phyloP scores from a whole-genome alignment of 1,140 invertebrate genomes.

The Caenorhabditis remanei region DNA sequence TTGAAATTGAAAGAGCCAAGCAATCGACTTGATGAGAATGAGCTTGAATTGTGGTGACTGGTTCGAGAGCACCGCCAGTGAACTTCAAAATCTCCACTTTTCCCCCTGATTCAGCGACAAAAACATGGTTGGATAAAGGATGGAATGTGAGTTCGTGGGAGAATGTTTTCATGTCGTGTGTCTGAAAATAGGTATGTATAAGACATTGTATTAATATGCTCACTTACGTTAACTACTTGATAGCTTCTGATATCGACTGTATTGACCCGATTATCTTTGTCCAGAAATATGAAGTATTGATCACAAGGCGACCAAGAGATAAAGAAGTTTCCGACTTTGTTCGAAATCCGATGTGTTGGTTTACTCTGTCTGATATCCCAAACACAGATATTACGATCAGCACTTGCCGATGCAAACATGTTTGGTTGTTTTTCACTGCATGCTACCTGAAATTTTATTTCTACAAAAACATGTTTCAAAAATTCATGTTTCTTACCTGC shows the following conservation, averaged over 20 bases:
- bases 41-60: conserved; percentile 13
- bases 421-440: conserved; percentile 45
- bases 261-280: conserved; percentile 52
- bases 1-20: conserved; percentile 20
- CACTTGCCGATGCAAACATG: conserved; percentile 55
- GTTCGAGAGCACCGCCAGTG: conserved; percentile 35
- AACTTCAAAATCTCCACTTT: conserved; percentile 60
- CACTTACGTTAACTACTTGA: conserved; percentile 38
- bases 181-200: conserved; percentile 8
- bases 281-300: conserved; percentile 42
- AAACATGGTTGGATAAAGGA: conserved; percentile 40
- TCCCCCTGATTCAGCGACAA: conserved; percentile 50
- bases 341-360: conserved; percentile 15
- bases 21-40: conserved; percentile 38
- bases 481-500: background rate
- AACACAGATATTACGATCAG: conserved; percentile 45
- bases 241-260: conserved; percentile 38
- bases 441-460: conserved; percentile 17
- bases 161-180: conserved; percentile 51
- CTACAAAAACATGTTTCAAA: too few relatives aligned
- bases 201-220: background rate
- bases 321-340: conserved; percentile 51
- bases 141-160: conserved; percentile 37
- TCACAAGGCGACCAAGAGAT: conserved; percentile 53
- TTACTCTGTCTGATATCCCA: conserved; percentile 59